These are phyloP conservation scores for Holacanthella duospinosa DNA, from an alignment of 2,888 invertebrate genomes.

Conservation along the genomic window DNA sequence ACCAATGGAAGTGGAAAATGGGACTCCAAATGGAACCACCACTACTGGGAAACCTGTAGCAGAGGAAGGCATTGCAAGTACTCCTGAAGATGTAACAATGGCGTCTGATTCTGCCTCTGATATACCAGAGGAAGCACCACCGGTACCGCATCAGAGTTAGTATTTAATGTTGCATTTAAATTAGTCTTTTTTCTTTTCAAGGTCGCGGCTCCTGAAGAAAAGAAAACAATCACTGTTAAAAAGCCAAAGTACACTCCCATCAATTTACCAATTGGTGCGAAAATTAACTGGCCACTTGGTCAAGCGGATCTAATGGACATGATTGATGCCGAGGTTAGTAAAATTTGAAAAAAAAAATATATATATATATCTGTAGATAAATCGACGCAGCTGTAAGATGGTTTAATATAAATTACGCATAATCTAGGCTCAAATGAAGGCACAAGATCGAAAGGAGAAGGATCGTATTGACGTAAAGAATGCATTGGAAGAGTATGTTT, in stretches of 20 bases:
- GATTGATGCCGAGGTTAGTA: conserved; percentile 64
- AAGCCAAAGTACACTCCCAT: conserved; percentile 69
- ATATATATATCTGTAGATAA: no score
- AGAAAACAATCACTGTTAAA: conserved; percentile 45
- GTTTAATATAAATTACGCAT: neutral
- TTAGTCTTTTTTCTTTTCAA: no score
- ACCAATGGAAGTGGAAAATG: conserved; percentile 43
- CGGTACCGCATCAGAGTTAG: no score
- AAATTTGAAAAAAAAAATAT: no score
- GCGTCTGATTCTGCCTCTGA: neutral
- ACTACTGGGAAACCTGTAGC: conserved; percentile 13
- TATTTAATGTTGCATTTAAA: no score
- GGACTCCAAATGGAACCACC: conserved; percentile 43
- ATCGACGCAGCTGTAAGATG: neutral
- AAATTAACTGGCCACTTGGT: conserved; percentile 57
- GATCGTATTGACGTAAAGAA: conserved; percentile 92
- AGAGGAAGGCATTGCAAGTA: conserved; percentile 1
- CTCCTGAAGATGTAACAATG: neutral
- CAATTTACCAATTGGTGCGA: conserved; percentile 71
- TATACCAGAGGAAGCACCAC: neutral
- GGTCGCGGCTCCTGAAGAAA: conserved; percentile 44
- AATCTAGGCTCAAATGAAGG: conserved; percentile 63
- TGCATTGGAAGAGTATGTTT: conserved; percentile 95
- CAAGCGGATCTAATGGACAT: conserved; percentile 60
- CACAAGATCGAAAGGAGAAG: conserved; percentile 82